These are phyloP conservation scores for Phlogophora meticulosa DNA, from an alignment of 2,888 invertebrate genomes.

Conservation along the genomic window DNA sequence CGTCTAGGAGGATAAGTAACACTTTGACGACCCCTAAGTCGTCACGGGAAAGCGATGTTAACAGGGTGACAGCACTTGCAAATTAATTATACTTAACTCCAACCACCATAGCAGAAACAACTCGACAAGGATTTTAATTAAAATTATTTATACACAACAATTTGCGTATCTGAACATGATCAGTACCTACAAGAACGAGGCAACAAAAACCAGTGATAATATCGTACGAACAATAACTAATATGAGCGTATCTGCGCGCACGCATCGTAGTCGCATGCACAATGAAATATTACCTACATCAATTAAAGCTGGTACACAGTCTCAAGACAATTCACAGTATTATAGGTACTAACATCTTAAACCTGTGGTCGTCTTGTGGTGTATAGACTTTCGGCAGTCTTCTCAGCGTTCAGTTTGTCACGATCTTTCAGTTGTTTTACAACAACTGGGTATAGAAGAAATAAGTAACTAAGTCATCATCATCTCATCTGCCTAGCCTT, in stretches of 20 bases:
- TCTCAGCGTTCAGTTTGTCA: too few species aligned
- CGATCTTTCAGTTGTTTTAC: too few species aligned
- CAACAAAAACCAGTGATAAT: conserved; percentile 46
- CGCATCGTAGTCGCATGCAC: conserved; percentile 29
- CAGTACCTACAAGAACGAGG: conserved; percentile 38
- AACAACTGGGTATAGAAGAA: too few species aligned
- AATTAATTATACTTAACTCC: neutral
- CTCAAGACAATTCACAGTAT: too few species aligned
- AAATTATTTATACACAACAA: conserved; percentile 48
- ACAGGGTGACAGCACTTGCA: neutral
- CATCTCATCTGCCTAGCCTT: too few species aligned
- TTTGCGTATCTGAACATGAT: conserved; percentile 60
- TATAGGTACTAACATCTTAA: too few species aligned
- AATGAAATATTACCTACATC: conserved; percentile 45
- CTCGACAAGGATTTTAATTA: conserved; percentile 25
- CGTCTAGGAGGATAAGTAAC: neutral
- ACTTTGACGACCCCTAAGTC: neutral
- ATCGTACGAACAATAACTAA: conserved; percentile 56
- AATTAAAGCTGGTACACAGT: conserved; percentile 19
- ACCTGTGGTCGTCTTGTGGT: too few species aligned
- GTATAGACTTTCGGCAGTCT: too few species aligned
- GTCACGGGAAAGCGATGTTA: neutral
- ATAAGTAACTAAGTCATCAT: too few species aligned
- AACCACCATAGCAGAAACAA: conserved; percentile 19
- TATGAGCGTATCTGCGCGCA: conserved; percentile 39